Conservation (phyloP, 1,140 invertebrate species). For the Adoxophyes honmai region DNA sequence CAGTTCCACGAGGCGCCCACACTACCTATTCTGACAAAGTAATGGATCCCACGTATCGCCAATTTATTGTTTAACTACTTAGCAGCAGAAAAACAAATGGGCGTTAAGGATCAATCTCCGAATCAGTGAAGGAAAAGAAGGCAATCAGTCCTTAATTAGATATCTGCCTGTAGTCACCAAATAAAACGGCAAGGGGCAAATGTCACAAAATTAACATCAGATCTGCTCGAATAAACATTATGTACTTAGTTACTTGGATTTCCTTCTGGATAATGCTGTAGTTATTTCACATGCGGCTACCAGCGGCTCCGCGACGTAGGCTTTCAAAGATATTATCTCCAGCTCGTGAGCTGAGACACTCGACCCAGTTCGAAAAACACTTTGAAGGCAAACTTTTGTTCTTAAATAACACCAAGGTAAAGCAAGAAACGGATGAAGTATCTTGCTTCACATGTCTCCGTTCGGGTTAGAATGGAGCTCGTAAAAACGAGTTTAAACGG, state of each 20-base stretch:
- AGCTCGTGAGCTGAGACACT: conserved; percentile 10
- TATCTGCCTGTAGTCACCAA: no score
- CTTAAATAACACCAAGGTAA: conserved; percentile 9
- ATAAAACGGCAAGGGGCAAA: no score
- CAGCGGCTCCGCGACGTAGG: not conserved
- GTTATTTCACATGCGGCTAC: conserved; percentile 7
- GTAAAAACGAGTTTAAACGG: conserved; percentile 10
- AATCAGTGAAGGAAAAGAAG: no score
- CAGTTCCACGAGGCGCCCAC: no score
- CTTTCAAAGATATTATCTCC: conserved; percentile 12
- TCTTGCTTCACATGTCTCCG: conserved; percentile 1
- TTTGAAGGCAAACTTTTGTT: conserved; percentile 11
- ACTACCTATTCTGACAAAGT: no score
- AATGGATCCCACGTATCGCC: not conserved
- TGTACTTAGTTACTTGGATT: no score
- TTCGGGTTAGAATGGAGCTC: conserved; percentile 7
- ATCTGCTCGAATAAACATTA: no score
- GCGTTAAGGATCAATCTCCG: no score
- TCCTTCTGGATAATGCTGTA: not conserved
- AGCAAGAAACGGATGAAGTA: not conserved
- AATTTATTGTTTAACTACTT: not conserved
- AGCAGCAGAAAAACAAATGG: no score
- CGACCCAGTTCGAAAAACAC: conserved; percentile 12
- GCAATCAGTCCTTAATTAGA: no score
- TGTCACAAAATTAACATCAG: no score